Percentiles rank a stretch among this genome's conserved stretches.
Evolutionary conservation across 2,797 vertebrate species (phyloP).

Genomic region (Typhlichthys eigenmanni): DNA sequence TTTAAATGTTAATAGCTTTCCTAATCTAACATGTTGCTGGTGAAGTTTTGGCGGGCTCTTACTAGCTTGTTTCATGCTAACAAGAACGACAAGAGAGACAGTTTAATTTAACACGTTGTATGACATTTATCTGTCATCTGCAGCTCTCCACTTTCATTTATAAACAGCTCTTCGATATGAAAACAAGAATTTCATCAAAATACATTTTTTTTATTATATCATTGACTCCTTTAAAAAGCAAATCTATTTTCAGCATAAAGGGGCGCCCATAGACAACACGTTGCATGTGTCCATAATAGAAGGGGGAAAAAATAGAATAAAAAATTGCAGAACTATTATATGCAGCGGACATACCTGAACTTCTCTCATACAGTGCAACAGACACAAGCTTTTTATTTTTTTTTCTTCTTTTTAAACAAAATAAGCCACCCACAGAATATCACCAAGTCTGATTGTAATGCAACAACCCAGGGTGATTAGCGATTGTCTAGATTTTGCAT

Average conservation of each 20-base stretch:
- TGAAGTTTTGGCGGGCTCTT: not conserved
- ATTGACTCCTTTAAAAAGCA: conserved; percentile 71
- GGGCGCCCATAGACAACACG: conserved; percentile 54
- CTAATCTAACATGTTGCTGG: not conserved
- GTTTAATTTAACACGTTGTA: conserved; percentile 33
- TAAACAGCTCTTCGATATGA: conserved; percentile 15
- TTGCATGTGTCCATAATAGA: conserved; percentile 36
- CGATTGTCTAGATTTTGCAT: conserved; percentile 58
- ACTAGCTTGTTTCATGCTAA: conserved; percentile 25
- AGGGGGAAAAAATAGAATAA: conserved; percentile 53
- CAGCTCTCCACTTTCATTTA: conserved; percentile 21
- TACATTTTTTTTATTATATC: conserved; percentile 72
- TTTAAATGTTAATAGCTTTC: not conserved
- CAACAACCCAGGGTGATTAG: conserved; percentile 63
- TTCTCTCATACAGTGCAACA: conserved; percentile 46
- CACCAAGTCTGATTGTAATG: conserved; percentile 29
- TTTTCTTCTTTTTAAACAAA: conserved; percentile 34
- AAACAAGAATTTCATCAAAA: conserved; percentile 50
- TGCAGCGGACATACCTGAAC: conserved; percentile 67
- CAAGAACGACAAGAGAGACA: conserved; percentile 9
- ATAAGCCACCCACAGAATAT: conserved; percentile 16
- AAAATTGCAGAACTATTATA: conserved; percentile 12
- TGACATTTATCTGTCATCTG: conserved; percentile 33
- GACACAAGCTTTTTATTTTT: not conserved
- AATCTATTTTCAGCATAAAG: conserved; percentile 67